Evolutionary conservation across 1,140 invertebrate genomes (phyloP), one percentile per base, ranked within the genome.

Genomic region (Diuraphis noxia): DNA sequence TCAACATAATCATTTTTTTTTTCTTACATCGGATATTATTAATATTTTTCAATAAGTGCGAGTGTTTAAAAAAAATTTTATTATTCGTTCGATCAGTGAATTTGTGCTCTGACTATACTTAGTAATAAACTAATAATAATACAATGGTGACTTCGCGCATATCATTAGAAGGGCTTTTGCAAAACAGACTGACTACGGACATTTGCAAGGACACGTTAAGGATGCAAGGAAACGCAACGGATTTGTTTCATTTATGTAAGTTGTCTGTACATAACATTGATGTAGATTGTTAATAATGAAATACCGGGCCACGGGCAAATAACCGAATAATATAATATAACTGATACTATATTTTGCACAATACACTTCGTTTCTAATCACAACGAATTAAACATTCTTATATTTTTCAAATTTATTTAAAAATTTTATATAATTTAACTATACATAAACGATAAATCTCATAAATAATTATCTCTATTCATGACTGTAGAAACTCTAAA

Each of bases 181-280:
- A 91, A 36, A 91, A 91, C 36, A 9, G 89, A 91, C 41, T 91
- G 41, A 40, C 40, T 41, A 56, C 49, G 17, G 52, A 41, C 36
- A 30, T 82, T 7, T 81, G 89, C 77, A 91, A 91, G 34, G 77
- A 38, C 34, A 38, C 89, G n/a, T 30, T 81, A 7, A 91, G 72
- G 23, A 82, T 91, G 34, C 43, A 79, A 49, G 77, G 4, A 25
- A 52, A 25, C 34, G 10, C 77, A 10, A 25, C 72, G 9, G 89
- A 91, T 34, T 49, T 91, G 8, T 91, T 91, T 82, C n/a, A 81
- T 52, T 30, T 91, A n/a, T 91, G 89, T 91, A 81, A 79, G 89
- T 90, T n/a, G 13, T 17, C 0, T 41, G 21, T 82, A 25, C 41
- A 38, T 41, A 40, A 41, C 13, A 30, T 41, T n/a, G 1, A 72